Evolutionary conservation across 2,113 vertebrate species (phyloP), one percentile per base, ranked within the genome.

Genomic region (Diglossa brunneiventris): DNA sequence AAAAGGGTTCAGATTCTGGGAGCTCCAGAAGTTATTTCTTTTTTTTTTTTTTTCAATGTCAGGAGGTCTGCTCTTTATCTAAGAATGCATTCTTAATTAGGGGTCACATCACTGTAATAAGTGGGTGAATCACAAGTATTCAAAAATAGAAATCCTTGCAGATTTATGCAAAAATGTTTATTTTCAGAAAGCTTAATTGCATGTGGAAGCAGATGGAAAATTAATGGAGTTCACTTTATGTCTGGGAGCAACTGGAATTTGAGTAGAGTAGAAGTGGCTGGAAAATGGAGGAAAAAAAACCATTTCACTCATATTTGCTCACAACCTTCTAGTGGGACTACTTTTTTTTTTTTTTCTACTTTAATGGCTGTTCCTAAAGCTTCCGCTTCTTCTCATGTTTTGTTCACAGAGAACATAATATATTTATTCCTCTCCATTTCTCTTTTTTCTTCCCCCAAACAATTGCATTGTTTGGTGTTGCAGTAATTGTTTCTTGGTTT

Each of bases 131-230:
- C 33, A 58, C 23, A 82, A 69, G 37, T 82, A 59, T 64, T 87
- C 0, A 0, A 69, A 94, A 95, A 79, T 55, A 94, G 49, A 87
- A 91, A 80, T 63, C 37, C 64, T 87, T 95, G 15, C 50, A 85
- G 30, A 76, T 91, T 89, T 87, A 39, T 41, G 47, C 53, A 89
- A 53, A 76, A 92, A 69, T 74, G 8, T 74, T 89, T 94, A 76
- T 89, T 91, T 95, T 92, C 67, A 92, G 74, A 77, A 91, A 69
- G 11, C 30, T 82, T 85, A 66, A 83, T 91, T 58, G 41, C 61
- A 11, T 88, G 55, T 90, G 42, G 80, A 94, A 95, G 44, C 62
- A 90, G 78, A 72, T 95, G 44, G 58, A 85, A 92, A 92, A 95
- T 83, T 61, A 91, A 42, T 76, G 53, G 58, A 50, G 23, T 85